These are phyloP conservation scores for Climacteris rufus DNA, from an alignment of 2,113 vertebrate genomes.

Conservation along the genomic window DNA sequence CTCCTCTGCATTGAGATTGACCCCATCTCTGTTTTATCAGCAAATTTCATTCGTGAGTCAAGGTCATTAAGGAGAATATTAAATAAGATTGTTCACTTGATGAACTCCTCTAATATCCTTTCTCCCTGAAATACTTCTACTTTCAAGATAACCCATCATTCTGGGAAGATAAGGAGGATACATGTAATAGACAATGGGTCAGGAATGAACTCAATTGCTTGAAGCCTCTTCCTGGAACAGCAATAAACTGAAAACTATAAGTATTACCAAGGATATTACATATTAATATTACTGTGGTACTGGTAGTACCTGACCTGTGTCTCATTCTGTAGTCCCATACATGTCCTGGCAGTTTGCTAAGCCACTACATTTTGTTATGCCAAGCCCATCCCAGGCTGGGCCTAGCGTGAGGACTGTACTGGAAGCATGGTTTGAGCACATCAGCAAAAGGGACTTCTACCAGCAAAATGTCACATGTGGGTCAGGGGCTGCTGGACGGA, in stretches of 20 bases:
- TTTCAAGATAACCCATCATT: background rate
- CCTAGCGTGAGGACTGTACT: background rate
- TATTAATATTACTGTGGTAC: background rate
- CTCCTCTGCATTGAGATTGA: slow-evolving; percentile 20
- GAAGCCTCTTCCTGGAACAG: background rate
- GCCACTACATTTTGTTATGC: background rate
- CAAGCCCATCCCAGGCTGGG: background rate
- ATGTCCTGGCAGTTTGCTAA: background rate
- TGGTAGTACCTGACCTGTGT: background rate
- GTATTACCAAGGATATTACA: background rate
- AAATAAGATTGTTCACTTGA: slow-evolving; percentile 48
- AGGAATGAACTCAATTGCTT: background rate
- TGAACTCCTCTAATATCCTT: slow-evolving; percentile 36
- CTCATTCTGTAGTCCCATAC: background rate
- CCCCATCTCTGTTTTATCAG: slow-evolving; percentile 35
- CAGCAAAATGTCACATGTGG: background rate
- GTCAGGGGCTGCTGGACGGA: background rate
- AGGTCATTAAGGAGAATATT: slow-evolving; percentile 49
- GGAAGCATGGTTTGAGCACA: background rate
- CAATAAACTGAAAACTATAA: background rate
- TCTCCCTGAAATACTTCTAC: slow-evolving; percentile 22
- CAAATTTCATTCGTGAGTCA: background rate
- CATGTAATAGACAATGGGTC: background rate
- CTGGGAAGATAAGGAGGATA: background rate
- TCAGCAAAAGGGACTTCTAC: background rate